Base-by-base conservation (phyloP, 2,888 invertebrate genomes). In the Ecdyonurus torrentis region DNA sequence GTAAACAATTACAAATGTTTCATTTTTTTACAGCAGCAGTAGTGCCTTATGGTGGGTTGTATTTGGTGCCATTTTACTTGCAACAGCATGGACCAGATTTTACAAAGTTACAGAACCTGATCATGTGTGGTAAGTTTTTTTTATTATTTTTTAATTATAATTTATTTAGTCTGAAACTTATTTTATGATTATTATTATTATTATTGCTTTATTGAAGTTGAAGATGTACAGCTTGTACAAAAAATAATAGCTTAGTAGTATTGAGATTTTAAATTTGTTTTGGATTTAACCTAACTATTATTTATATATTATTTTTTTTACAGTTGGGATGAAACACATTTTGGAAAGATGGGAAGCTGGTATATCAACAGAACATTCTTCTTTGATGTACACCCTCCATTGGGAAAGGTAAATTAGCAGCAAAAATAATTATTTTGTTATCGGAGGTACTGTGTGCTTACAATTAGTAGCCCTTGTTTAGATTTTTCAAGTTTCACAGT, bases 311-410 rank as follows among this genome's bases (percentile, higher is more conserved):
- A 63, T 65, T 64, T 65, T 62, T 65, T 69, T 79, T 79, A 70
- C 72, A 91, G 91, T 73, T 94, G 94, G 94, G 97, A 97, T 78
- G 97, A 97, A 80, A 96, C 96, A 25, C 97, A 97, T 78, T 97
- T 97, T 81, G 96, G 96, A 1, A 97, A 97, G 82, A 96, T 97
- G 94, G 94, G 91, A 1, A 94, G 93, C 72, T 97, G 95, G 94
- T 97, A 97, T 72, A 95, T 97, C 67, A 97, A 96, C 70, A 82
- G 92, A 68, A 95, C 95, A 63, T 96, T 96, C 75, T 97, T 97
- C 77, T 97, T 97, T 77, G 97, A 97, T 78, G 97, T 97, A 1
- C 97, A 97, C 78, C 97, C 97, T 64, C 96, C 97, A 22, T 79
- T 96, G 61, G 97, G 96, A 70, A 97, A 97, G 83, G 94, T 93